Conservation (phyloP, 2,888 invertebrate genomes). For the Acholoe squamosa region DNA sequence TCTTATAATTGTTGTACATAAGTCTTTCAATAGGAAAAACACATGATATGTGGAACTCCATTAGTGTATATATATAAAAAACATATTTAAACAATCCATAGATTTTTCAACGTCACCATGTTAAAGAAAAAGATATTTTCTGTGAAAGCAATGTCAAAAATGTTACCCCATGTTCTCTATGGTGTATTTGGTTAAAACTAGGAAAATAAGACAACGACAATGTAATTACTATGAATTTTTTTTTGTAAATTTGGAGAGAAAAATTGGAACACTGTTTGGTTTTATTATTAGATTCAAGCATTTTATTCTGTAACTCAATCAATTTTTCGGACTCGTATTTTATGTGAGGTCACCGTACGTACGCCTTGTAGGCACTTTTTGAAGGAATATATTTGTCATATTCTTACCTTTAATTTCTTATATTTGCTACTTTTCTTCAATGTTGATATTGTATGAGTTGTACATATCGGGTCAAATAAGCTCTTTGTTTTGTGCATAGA, state of each 20-base stretch:
- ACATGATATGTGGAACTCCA: neutral
- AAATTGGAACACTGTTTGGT: neutral
- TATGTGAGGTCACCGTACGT: neutral
- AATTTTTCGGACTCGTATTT: neutral
- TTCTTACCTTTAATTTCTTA: slow-evolving; percentile 7
- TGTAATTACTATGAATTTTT: slow-evolving; percentile 13
- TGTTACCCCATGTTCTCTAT: neutral
- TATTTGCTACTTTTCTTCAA: neutral
- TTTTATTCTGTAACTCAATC: neutral
- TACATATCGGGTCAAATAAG: slow-evolving; percentile 21
- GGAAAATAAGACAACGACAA: neutral
- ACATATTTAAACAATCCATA: neutral
- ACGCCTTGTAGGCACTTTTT: neutral
- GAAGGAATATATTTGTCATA: slow-evolving; percentile 13
- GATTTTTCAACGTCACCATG: neutral
- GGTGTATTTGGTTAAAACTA: neutral
- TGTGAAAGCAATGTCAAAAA: neutral
- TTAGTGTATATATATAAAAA: neutral
- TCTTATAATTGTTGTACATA: too few species aligned
- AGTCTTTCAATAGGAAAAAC: too few species aligned
- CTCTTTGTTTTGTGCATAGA: neutral
- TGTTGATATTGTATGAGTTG: slow-evolving; percentile 37
- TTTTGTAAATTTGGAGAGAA: neutral
- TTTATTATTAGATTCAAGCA: neutral
- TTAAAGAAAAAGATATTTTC: neutral